Percentiles rank a stretch among this genome's conserved stretches.
These are phyloP conservation scores for Molorchus minor DNA, from an alignment of 2,888 invertebrate species.

Conservation along the genomic window DNA sequence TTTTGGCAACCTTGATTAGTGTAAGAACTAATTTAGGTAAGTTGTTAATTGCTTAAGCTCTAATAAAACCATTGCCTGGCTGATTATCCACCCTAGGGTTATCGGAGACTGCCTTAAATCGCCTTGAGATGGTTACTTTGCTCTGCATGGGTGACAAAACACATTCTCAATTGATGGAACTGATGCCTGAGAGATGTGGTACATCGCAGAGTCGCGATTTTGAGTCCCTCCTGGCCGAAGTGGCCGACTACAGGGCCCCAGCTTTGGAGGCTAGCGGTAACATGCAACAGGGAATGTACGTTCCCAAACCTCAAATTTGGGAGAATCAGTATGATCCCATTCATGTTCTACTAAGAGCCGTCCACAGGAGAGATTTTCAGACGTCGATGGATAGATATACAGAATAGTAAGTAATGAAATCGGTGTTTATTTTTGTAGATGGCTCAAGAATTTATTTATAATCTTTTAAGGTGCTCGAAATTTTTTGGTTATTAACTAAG, in stretches of 20 bases:
- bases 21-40: constrained; percentile 87
- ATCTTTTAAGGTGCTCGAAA: no score
- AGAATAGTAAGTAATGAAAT: constrained; percentile 74
- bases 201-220: constrained; percentile 89
- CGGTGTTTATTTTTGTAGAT: no score
- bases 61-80: constrained; percentile 3
- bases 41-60: constrained; percentile 35
- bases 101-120: constrained; percentile 70
- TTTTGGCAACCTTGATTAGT: constrained; percentile 87
- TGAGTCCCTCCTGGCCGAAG: constrained; percentile 82
- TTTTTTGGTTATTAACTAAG: no score
- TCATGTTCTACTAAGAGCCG: constrained; percentile 88
- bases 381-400: constrained; percentile 93
- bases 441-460: no score
- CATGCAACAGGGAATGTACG: constrained; percentile 85
- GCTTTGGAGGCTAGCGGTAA: constrained; percentile 83
- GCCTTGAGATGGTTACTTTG: constrained; percentile 91
- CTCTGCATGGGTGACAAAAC: constrained; percentile 95
- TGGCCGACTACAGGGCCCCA: constrained; percentile 74
- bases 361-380: constrained; percentile 93
- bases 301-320: constrained; percentile 84
- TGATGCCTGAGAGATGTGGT: constrained; percentile 97
- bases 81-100: constrained; percentile 62
- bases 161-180: constrained; percentile 92
- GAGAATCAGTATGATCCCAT: constrained; percentile 92